Conservation (phyloP, 2,888 invertebrate species). For the Torymus auratus region DNA sequence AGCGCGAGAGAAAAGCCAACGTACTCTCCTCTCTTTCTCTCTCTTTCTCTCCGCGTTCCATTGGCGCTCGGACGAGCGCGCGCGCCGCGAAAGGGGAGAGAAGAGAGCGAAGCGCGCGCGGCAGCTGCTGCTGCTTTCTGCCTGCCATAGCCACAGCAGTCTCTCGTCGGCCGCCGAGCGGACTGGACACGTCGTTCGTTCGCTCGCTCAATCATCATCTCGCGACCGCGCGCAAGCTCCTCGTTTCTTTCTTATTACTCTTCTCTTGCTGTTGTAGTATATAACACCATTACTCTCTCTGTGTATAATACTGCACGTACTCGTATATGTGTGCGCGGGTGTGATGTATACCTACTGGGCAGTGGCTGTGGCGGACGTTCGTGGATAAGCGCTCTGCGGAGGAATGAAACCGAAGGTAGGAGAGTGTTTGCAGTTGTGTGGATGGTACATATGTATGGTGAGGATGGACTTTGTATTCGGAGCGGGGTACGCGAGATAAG, state of each 20-base stretch:
- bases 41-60: slow-evolving; percentile 32
- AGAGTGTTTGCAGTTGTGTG: not conserved
- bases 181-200: slow-evolving; percentile 31
- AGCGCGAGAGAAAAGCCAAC: not conserved
- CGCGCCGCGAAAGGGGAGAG: slow-evolving; percentile 30
- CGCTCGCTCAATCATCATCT: too few species aligned
- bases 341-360: too few species aligned
- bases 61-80: slow-evolving; percentile 10
- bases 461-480: too few species aligned
- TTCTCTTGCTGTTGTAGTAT: too few species aligned
- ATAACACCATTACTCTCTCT: too few species aligned
- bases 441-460: too few species aligned
- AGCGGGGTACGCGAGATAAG: too few species aligned
- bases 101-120: slow-evolving; percentile 65
- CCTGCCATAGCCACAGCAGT: slow-evolving; percentile 67
- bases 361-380: too few species aligned
- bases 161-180: slow-evolving; percentile 66
- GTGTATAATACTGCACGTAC: too few species aligned
- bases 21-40: too few species aligned
- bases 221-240: not conserved
- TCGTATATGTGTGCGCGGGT: too few species aligned
- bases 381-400: not conserved
- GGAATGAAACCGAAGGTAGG: slow-evolving; percentile 53
- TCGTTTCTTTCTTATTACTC: not conserved
- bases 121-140: slow-evolving; percentile 56